Percentiles rank a stretch among this genome's conserved stretches.
phyloP scores from a whole-genome alignment of 2,888 invertebrate genomes.

The Fragum sueziense region DNA sequence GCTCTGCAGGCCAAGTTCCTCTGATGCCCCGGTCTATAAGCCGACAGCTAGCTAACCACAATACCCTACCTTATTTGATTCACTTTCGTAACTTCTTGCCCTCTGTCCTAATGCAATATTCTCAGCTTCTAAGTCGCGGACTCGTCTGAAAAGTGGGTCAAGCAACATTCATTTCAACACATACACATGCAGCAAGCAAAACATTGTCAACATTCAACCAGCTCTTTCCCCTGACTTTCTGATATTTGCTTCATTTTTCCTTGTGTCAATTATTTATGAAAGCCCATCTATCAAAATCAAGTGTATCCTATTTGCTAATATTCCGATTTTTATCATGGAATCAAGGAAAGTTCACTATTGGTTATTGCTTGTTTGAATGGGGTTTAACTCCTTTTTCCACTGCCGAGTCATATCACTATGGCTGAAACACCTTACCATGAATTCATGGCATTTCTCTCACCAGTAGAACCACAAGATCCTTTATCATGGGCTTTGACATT shows the following conservation, averaged over 20 bases:
- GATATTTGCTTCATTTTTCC: no score
- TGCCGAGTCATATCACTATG: background rate
- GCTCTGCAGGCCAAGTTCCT: background rate
- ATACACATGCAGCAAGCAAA: conserved; percentile 55
- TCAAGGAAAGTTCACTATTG: background rate
- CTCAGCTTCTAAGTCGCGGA: conserved; percentile 78
- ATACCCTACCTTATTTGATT: conserved; percentile 49
- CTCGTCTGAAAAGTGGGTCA: conserved; percentile 75
- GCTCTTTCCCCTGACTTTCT: background rate
- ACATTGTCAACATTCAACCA: background rate
- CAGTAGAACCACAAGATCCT: no score
- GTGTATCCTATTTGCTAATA: no score
- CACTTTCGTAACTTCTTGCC: conserved; percentile 49
- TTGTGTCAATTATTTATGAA: no score
- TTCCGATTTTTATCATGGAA: background rate
- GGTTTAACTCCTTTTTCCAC: background rate
- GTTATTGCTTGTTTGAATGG: background rate
- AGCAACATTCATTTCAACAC: conserved; percentile 63
- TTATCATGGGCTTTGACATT: no score
- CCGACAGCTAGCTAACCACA: background rate
- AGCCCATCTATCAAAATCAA: no score
- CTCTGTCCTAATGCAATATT: conserved; percentile 52
- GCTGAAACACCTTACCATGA: no score
- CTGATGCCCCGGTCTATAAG: background rate
- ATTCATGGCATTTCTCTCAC: no score